Evolutionary conservation across 1,140 invertebrate species (phyloP).

Genomic region (Philopotamus ludificatus): DNA sequence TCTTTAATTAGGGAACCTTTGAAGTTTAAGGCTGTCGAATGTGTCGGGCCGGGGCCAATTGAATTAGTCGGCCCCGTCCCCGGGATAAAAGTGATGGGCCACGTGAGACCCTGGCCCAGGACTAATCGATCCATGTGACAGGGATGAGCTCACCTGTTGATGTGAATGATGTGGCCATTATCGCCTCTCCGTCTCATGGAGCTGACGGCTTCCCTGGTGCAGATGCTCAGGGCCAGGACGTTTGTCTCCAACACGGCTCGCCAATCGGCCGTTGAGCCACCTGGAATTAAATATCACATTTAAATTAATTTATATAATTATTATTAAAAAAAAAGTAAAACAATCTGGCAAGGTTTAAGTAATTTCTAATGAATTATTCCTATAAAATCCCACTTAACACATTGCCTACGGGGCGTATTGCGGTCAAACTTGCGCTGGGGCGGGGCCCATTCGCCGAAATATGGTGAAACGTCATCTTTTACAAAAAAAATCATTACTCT

Average conservation of each 20-base stretch:
- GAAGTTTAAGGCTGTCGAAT: background rate
- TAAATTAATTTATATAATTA: too few relatives aligned
- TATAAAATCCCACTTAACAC: too few relatives aligned
- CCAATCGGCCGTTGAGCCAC: constrained; percentile 44
- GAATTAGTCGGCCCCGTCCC: background rate
- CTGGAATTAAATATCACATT: constrained; percentile 24
- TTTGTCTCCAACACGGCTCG: constrained; percentile 56
- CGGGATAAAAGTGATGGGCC: background rate
- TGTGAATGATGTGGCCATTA: constrained; percentile 57
- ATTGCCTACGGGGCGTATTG: too few relatives aligned
- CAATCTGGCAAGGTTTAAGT: too few relatives aligned
- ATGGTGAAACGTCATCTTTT: too few relatives aligned
- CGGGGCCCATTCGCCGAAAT: too few relatives aligned
- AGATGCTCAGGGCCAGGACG: constrained; percentile 57
- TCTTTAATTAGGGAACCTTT: constrained; percentile 3
- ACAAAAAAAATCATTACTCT: too few relatives aligned
- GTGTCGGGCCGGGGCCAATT: background rate
- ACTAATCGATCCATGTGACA: background rate
- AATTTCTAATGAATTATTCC: too few relatives aligned
- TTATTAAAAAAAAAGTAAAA: too few relatives aligned
- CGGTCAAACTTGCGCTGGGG: too few relatives aligned
- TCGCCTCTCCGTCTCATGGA: constrained; percentile 56
- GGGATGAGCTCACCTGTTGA: constrained; percentile 50
- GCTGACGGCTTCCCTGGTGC: constrained; percentile 58
- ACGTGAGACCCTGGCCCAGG: background rate